phyloP scores from a whole-genome alignment of 2,888 invertebrate species.

The Lasioglossum marginatum region DNA sequence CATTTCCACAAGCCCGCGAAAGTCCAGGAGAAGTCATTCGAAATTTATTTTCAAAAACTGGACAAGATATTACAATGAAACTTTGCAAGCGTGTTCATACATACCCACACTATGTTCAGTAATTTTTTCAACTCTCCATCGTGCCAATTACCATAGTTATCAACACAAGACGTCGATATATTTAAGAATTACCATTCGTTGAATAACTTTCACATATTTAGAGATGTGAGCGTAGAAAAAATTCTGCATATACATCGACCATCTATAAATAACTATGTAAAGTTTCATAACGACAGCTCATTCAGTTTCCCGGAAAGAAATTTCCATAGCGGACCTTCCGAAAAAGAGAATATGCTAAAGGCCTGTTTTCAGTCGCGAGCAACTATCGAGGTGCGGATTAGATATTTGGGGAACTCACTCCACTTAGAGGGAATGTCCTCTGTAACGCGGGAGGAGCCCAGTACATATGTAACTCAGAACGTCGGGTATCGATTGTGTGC shows the following conservation, averaged over 20 bases:
- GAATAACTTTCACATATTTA: not conserved
- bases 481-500: slow-evolving; percentile 1
- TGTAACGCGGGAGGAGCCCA: not conserved
- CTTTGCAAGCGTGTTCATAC: not conserved
- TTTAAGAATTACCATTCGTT: not conserved
- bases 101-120: not conserved
- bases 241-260: not conserved
- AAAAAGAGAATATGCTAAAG: too few species aligned
- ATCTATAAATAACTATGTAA: not conserved
- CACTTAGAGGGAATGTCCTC: not conserved
- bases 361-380: not conserved
- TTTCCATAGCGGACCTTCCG: not conserved
- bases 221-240: not conserved
- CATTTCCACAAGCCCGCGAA: not conserved
- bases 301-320: too few species aligned
- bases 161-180: not conserved
- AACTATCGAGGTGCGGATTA: not conserved
- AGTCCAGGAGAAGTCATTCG: not conserved
- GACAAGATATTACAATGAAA: not conserved
- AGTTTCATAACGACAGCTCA: not conserved
- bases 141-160: not conserved
- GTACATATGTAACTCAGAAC: not conserved
- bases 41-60: fast-evolving
- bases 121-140: not conserved
- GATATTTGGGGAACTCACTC: not conserved